Evolutionary conservation across 2,797 vertebrate species (phyloP), one percentile per base, ranked within the genome.

Genomic region (Chelmon rostratus): DNA sequence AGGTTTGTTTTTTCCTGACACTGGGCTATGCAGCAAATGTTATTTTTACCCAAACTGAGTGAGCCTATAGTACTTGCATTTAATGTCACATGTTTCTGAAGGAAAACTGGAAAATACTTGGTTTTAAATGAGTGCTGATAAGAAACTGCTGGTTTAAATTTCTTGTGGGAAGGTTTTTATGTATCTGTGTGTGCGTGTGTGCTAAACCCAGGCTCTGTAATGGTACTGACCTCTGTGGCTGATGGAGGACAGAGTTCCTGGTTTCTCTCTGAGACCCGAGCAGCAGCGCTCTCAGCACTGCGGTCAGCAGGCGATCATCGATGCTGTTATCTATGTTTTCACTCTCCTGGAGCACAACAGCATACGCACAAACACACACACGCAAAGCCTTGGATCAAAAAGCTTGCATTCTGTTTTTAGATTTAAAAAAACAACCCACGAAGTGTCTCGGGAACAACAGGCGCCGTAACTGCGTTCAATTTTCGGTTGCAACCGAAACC

Each of bases 191-290:
- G 23, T 19, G 15, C 40, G 42, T 73, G 54, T 25, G 38, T 57
- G 53, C 70, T 58, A 1, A 53, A 23, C 47, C 19, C 5, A 9
- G 25, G 10, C 3, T 54, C 15, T 67, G 54, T 31, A 6, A 59
- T 47, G 9, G 37, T 0, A 67, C 89, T 52, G 65, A 94, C 93
- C 92, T 93, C 86, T 96, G 97, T 58, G 96, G 97, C 89, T 97
- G 96, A 86, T 97, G 96, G 18, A 95, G 93, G 58, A 97, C 92
- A 8, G 95, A 94, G 91, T 94, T 94, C 81, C 94, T 94, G 40
- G 88, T 84, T 13, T 94, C 86, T 86, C 95, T 94, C 81, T 94
- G 93, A 44, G 92, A 78, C 65, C 90, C 90, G 3, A 92, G 93
- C 56, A 96, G 86, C 88, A 96, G 89, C 63, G 92, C 89, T 49